Percentiles rank a stretch among this genome's conserved stretches.
Evolutionary conservation across 2,797 vertebrate genomes (phyloP).

Genomic region (Tokudaia muenninki): DNA sequence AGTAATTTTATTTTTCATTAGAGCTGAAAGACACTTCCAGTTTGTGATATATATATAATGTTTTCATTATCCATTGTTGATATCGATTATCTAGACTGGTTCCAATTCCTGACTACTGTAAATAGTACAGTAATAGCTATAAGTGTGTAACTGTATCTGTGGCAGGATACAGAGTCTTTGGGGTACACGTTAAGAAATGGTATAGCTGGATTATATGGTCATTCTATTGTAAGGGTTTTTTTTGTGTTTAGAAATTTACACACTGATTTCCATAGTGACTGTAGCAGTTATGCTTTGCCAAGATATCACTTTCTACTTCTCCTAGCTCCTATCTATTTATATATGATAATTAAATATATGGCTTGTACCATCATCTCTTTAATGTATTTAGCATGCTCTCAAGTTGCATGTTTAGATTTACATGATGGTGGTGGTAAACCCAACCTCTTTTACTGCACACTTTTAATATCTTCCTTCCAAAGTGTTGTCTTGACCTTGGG

Average conservation of each 20-base stretch:
- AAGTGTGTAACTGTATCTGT: not conserved
- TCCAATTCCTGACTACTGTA: not conserved
- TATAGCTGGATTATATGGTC: not conserved
- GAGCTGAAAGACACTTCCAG: not conserved
- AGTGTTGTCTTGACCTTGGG: not conserved
- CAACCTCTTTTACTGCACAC: not conserved
- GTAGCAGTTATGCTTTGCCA: not conserved
- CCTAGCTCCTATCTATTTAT: not conserved
- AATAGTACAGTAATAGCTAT: not conserved
- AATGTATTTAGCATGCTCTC: not conserved
- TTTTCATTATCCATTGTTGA: not conserved
- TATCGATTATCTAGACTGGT: not conserved
- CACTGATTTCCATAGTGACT: not conserved
- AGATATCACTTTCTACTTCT: not conserved
- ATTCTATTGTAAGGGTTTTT: not conserved
- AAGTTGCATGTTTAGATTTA: not conserved
- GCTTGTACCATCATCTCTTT: not conserved
- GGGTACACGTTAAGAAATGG: not conserved
- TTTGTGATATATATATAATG: no score
- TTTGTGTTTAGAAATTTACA: not conserved
- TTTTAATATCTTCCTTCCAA: not conserved
- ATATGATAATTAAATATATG: not conserved
- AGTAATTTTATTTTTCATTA: not conserved
- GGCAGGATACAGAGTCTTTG: not conserved
- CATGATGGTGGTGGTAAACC: not conserved